Evolutionary conservation across 2,113 vertebrate species (phyloP).

Genomic region (Osmerus eperlanus): DNA sequence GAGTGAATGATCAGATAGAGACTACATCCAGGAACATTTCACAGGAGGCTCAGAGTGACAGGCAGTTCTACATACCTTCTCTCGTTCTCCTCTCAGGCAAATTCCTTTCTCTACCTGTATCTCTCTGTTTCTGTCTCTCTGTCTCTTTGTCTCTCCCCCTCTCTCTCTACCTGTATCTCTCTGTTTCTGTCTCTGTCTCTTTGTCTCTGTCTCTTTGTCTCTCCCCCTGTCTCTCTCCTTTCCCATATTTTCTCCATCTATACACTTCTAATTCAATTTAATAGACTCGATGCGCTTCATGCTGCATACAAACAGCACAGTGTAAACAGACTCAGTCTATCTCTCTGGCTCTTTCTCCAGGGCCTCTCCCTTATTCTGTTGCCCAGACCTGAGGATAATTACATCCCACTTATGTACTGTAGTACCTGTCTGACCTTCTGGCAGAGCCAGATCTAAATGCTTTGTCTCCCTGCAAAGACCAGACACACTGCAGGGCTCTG

Average conservation of each 20-base stretch:
- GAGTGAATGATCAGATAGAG: conserved; percentile 16
- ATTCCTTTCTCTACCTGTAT: conserved; percentile 68
- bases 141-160: background rate
- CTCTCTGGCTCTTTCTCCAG: no score
- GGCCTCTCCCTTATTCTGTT: background rate
- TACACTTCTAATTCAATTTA: no score
- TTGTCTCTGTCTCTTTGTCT: background rate
- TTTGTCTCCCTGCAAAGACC: background rate
- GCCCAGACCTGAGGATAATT: background rate
- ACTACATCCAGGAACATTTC: conserved; percentile 48
- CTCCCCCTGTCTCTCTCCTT: conserved; percentile 7
- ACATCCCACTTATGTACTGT: background rate
- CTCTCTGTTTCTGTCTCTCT: conserved; percentile 20
- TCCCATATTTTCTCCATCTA: background rate
- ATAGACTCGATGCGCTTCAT: no score
- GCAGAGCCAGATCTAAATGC: background rate
- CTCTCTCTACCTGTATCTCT: conserved; percentile 4
- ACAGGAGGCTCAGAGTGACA: conserved; percentile 63
- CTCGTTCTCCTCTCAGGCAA: conserved; percentile 79
- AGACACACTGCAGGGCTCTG: background rate
- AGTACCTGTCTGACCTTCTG: background rate
- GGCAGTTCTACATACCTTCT: conserved; percentile 58
- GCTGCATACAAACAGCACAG: no score
- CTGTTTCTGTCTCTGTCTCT: background rate
- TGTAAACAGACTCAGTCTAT: no score